Base-by-base conservation (phyloP, 1,140 invertebrate species). In the Tetramorium parvispinum region DNA sequence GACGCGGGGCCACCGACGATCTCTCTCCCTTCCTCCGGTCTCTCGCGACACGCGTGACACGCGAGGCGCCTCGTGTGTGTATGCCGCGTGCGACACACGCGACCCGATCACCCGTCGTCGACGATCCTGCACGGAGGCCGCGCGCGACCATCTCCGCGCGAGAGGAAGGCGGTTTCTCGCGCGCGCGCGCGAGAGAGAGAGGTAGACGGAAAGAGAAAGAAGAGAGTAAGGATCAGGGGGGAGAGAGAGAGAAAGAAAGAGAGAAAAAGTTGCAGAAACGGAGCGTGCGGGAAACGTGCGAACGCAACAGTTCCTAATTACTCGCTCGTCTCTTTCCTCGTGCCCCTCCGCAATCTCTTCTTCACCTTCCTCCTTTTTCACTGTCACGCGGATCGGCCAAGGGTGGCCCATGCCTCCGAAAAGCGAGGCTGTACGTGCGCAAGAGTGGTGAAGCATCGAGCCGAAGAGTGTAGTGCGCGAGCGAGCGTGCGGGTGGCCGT, bases 1-100 rank as follows among this genome's bases (percentile, higher is more conserved):
- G 94, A 94, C 92, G 93, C 92, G 92, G 92, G 91, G 88, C 89
- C 89, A 87, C 92, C 93, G 92, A 93, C 93, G 90, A 93, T 92
- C 92, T 91, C 87, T 88, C 87, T 83, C 91, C 91, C 87, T 90
- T 89, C 66, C 89, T 85, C 79, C 89, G 81, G 78, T 87, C 90
- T 92, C 89, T 68, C 63, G 78, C 78, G 90, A 91, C 78, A 81
- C 78, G 78, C 93, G 88, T 91, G 90, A 91, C 90, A 91, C 89
- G 79, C 79, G 89, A 91, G 89, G 83, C 77, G 78, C 85, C 89
- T 91, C 89, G 89, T 83, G 79, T 82, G 79, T 91, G 86, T 73
- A 90, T 90, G 85, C 86, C 89, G 89, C 91, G 89, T 89, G 89
- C 88, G 85, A 89, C 89, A 91, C 89, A 79, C 88, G 88, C 90